Base-by-base conservation (phyloP, 2,797 vertebrate species). In the Miopithecus talapoin region DNA sequence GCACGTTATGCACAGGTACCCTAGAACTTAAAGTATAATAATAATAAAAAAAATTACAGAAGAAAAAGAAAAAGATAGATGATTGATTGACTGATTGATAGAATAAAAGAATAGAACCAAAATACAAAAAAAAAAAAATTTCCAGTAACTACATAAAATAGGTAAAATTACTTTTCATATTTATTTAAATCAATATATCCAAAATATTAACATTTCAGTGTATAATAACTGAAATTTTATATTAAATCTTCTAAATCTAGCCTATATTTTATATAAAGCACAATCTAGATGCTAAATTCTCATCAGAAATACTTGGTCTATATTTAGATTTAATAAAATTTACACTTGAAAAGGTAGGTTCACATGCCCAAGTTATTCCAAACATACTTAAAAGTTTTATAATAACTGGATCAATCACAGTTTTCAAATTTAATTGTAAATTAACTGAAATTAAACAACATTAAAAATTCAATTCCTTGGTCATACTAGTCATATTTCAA, bases 251-350 rank as follows among this genome's bases (percentile, higher is more conserved):
- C 48, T 90, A 96, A 90, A 78, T 41, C 68, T 43, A 90, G 61
- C 55, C 26, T 87, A 8, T 61, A 94, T 90, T 95, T 91, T 81
- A 88, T 14, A 96, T 33, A 97, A 90, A 92, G 28, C 16, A 96
- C 21, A 89, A 91, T 74, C 28, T 43, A 21, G 30, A 95, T 64
- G 11, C n/a, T 78, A 89, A 74, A 72, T 91, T 70, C 72, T 94
- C 24, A 84, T 84, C 53, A 95, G 64, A 96, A 88, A 94, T 93
- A 92, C 9, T 36, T 94, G n/a, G 83, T 95, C 48, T 95, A 5
- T 85, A 94, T 95, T 91, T 88, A 86, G 57, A 72, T 55, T 88
- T 70, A 94, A 91, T 89, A 80, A 83, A 89, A 91, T 78, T 85
- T 87, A 88, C 7, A 94, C 33, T 8, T 97, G 33, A 90, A 97